Evolutionary conservation across 2,797 vertebrate genomes (phyloP).

Genomic region (Brachymystax lenok): DNA sequence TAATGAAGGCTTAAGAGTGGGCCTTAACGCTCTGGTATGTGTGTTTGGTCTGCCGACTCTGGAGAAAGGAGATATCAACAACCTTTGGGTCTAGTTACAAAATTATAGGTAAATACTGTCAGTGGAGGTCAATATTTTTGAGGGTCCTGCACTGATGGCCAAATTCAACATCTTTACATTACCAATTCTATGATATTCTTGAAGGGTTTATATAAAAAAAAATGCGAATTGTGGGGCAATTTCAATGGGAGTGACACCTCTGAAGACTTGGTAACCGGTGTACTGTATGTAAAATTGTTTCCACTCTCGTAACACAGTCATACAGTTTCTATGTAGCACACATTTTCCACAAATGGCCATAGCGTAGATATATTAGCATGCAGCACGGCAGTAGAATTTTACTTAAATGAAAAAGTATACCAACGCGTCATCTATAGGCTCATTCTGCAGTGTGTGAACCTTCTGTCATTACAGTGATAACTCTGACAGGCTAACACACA

Average conservation of each 20-base stretch:
- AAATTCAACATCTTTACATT: not conserved
- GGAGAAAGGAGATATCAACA: not conserved
- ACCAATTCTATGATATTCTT: not conserved
- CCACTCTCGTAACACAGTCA: too few species aligned
- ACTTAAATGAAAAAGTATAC: not conserved
- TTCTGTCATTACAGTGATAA: not conserved
- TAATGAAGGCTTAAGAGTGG: conserved; percentile 33
- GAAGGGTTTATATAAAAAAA: not conserved
- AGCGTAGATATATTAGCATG: not conserved
- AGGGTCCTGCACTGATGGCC: not conserved
- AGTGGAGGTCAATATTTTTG: not conserved
- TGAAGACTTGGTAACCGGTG: too few species aligned
- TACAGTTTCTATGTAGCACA: too few species aligned
- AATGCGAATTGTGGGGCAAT: too few species aligned
- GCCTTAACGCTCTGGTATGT: not conserved
- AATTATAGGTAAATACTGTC: not conserved
- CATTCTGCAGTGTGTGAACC: not conserved
- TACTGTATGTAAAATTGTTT: too few species aligned
- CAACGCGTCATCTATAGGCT: too few species aligned
- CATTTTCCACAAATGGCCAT: too few species aligned
- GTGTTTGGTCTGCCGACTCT: not conserved
- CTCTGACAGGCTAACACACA: too few species aligned
- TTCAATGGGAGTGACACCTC: too few species aligned
- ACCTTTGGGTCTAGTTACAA: not conserved
- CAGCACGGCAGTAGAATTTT: not conserved